Percentiles rank a stretch among this genome's conserved stretches.
phyloP scores from a whole-genome alignment of 1,140 invertebrate genomes.

The Drosophila seguyi region DNA sequence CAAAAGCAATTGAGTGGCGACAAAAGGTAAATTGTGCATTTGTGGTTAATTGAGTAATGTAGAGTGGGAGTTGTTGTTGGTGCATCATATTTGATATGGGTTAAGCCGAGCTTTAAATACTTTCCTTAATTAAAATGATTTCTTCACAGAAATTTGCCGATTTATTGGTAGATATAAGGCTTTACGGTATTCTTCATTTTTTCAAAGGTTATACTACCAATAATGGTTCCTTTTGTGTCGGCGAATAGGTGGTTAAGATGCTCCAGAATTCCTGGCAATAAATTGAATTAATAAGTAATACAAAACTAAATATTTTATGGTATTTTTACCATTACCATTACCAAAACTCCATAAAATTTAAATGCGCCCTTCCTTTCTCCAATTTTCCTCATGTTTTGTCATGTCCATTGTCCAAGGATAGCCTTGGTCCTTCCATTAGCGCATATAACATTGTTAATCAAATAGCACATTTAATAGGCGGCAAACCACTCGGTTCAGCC shows the following conservation, averaged over 20 bases:
- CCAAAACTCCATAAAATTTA: neutral
- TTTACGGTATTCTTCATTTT: no score
- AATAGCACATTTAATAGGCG: constrained; percentile 43
- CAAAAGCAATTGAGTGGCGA: constrained; percentile 27
- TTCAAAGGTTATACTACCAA: no score
- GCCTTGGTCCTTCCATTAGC: constrained; percentile 18
- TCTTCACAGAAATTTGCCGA: neutral
- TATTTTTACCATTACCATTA: neutral
- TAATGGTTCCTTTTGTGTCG: no score
- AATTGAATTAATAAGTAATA: neutral
- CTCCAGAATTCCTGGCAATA: neutral
- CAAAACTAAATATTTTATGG: neutral
- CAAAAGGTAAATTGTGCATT: constrained; percentile 26
- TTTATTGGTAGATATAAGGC: no score
- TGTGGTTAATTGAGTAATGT: constrained; percentile 12
- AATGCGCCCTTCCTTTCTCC: neutral
- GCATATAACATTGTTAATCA: constrained; percentile 37
- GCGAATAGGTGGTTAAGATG: neutral
- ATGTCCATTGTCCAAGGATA: neutral
- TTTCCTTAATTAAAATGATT: neutral
- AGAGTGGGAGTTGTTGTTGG: neutral
- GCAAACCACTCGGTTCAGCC: constrained; percentile 8
- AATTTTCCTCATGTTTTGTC: neutral
- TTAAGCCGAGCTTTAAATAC: neutral
- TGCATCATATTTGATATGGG: neutral